Evolutionary conservation across 2,113 vertebrate species (phyloP).

Genomic region (Progne subis): DNA sequence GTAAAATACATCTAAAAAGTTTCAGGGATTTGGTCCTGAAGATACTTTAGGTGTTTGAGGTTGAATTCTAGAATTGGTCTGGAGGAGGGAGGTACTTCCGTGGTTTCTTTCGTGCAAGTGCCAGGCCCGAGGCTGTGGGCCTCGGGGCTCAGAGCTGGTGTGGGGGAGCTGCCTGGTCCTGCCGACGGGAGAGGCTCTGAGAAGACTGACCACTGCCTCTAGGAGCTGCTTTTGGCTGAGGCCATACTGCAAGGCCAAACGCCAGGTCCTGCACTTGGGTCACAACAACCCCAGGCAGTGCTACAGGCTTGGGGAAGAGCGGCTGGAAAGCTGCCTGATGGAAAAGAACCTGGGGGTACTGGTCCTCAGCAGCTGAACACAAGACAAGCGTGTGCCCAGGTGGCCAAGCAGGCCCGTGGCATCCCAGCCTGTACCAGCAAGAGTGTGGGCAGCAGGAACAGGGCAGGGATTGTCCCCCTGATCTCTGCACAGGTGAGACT

Average conservation of each 20-base stretch:
- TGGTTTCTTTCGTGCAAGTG: not conserved
- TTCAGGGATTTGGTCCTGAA: not conserved
- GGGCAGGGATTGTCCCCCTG: not conserved
- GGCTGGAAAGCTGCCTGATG: not conserved
- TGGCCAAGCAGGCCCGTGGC: not conserved
- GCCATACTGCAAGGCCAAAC: too few species aligned
- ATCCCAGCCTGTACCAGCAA: not conserved
- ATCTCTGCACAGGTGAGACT: accelerated
- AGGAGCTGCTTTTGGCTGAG: not conserved
- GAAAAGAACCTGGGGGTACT: not conserved
- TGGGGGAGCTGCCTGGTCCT: accelerated
- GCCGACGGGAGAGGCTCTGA: not conserved
- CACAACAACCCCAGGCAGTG: not conserved
- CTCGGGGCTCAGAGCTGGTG: not conserved
- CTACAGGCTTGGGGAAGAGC: not conserved
- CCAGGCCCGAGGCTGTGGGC: not conserved
- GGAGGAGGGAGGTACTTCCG: not conserved
- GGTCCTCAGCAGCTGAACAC: accelerated
- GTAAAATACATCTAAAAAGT: not conserved
- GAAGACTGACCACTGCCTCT: not conserved
- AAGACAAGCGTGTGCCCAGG: accelerated
- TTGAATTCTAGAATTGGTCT: not conserved
- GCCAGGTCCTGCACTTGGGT: not conserved
- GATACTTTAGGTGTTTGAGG: not conserved
- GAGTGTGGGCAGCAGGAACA: not conserved